Percentiles rank a stretch among this genome's conserved stretches.
phyloP scores from a whole-genome alignment of 1,140 invertebrate genomes.

The Drosophila varians region DNA sequence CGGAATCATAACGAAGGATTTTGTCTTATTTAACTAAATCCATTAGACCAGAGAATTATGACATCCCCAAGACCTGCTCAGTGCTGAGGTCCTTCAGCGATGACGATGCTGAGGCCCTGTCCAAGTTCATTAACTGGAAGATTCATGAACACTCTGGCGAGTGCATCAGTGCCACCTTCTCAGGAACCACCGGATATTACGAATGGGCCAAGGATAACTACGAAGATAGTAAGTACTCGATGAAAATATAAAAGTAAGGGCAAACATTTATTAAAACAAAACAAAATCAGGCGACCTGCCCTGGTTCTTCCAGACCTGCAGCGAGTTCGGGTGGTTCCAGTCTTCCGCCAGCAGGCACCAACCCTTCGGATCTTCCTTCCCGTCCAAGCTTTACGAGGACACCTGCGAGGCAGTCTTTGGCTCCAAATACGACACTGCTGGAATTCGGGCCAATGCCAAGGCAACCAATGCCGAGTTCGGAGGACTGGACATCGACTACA shows the following conservation, averaged over 20 bases:
- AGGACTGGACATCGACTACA: conserved; percentile 84
- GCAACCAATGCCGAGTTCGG: conserved; percentile 87
- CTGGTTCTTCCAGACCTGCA: conserved; percentile 90
- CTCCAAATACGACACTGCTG: conserved; percentile 28
- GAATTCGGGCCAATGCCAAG: conserved; percentile 69
- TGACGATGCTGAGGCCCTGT: conserved; percentile 61
- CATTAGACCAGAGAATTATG: conserved; percentile 48
- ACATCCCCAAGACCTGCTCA: conserved; percentile 37
- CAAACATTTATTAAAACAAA: not conserved
- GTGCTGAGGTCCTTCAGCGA: conserved; percentile 49
- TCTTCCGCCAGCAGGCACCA: conserved; percentile 85
- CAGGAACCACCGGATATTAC: conserved; percentile 57
- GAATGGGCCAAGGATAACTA: conserved; percentile 55
- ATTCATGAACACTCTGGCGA: conserved; percentile 18
- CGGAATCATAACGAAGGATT: not conserved
- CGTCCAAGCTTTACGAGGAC: conserved; percentile 85
- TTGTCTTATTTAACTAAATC: not conserved
- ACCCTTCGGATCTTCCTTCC: conserved; percentile 86
- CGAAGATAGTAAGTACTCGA: conserved; percentile 47
- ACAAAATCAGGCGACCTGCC: conserved; percentile 41
- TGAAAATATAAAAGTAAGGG: not conserved
- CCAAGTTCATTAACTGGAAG: conserved; percentile 48
- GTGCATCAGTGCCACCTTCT: conserved; percentile 54
- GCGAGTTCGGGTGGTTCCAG: conserved; percentile 90
- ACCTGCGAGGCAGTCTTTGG: conserved; percentile 89